Evolutionary conservation across 2,113 vertebrate genomes (phyloP), one percentile per base, ranked within the genome.

Genomic region (Pelmatolapia mariae): DNA sequence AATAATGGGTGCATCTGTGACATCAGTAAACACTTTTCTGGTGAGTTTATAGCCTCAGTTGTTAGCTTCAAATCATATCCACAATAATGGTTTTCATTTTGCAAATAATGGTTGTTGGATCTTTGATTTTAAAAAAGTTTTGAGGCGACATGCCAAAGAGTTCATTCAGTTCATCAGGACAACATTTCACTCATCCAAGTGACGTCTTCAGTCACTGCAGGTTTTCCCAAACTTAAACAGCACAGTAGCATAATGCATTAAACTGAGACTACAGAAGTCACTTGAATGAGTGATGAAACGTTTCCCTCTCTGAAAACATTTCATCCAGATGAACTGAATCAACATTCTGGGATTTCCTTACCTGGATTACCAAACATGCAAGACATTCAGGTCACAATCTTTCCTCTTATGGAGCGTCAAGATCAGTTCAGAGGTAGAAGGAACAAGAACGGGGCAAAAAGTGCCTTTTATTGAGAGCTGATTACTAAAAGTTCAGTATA

Each of bases 341-440:
- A 68, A 33, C 9, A n/a, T n/a, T 33, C 3, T 61, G 57, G 8
- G 29, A 6, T 10, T 19, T 73, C 13, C 13, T 71, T 26, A 71
- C 38, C 0, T 24, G 12, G 66, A 73, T 45, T 73, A 73, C n/a
- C 22, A 22, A 45, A 45, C 22, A 2, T 18, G 13, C 13, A 73
- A 68, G 38, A 43, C n/a, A 10, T 43, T 24, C 40, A 45, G 38
- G 40, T 26, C 15, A 29, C 40, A 73, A 18, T 0, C 13, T 29
- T 24, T 29, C 24, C 8, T 47, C 22, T 29, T 18, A 45, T 43
- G 63, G 33, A 13, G 63, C 2, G 5, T 16, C 36, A 26, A 16
- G 22, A 26, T 26, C 38, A 73, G 13, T 7, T 73, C 1, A 0
- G 13, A 5, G 22, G 68, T 4, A 26, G 13, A 45, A 45, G 22